Percentiles rank a stretch among this genome's conserved stretches.
These are phyloP conservation scores for Drosophila lini DNA, from an alignment of 1,140 invertebrate species.

Conservation along the genomic window DNA sequence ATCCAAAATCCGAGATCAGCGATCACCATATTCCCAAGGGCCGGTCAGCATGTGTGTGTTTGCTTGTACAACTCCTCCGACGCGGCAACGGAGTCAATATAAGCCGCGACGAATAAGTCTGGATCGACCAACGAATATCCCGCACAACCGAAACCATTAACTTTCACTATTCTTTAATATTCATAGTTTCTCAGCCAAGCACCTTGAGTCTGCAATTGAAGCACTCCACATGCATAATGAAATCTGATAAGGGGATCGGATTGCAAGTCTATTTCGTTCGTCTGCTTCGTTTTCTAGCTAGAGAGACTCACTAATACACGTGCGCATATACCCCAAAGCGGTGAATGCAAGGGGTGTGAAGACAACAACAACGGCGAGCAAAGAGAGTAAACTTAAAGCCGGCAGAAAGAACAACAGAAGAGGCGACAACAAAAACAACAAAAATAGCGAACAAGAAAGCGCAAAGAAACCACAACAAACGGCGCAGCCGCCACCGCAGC, in stretches of 20 bases:
- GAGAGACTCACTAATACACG: constrained; percentile 8
- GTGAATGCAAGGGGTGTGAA: neutral
- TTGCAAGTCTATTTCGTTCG: neutral
- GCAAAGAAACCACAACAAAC: constrained; percentile 72
- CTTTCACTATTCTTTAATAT: neutral
- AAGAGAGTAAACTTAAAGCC: constrained; percentile 58
- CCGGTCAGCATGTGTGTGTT: constrained; percentile 11
- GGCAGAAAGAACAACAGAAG: constrained; percentile 42
- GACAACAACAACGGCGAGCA: constrained; percentile 36
- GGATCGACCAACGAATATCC: neutral
- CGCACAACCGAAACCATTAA: too few relatives aligned
- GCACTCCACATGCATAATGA: too few relatives aligned
- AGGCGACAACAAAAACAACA: constrained; percentile 5
- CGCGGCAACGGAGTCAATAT: constrained; percentile 56
- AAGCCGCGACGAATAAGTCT: neutral
- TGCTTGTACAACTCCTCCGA: constrained; percentile 8
- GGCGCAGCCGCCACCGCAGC: constrained; percentile 54
- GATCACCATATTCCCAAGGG: constrained; percentile 7
- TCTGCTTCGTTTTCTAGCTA: constrained; percentile 5
- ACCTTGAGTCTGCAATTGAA: neutral
- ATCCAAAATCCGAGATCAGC: neutral
- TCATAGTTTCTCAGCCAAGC: neutral
- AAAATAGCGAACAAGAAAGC: constrained; percentile 31
- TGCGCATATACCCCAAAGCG: constrained; percentile 12
- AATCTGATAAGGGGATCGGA: neutral